Evolutionary conservation across 2,797 vertebrate species (phyloP), one percentile per base, ranked within the genome.

Genomic region (Notolabrus celidotus): DNA sequence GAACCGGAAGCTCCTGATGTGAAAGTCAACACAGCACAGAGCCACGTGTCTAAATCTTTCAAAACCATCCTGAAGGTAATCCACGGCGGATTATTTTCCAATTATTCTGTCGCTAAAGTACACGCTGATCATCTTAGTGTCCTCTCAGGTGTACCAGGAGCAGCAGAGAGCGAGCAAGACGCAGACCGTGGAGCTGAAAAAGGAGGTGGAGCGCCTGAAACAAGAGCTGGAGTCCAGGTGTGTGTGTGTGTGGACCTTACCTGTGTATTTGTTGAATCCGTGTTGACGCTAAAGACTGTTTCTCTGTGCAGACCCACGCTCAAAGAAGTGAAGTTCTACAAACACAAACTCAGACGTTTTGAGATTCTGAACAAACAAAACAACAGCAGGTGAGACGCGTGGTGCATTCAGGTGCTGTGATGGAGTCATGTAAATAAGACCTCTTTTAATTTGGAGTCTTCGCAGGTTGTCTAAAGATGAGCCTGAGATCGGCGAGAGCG

Each of bases 151-250:
- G 5, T 95, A 93, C 74, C 94, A 95, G 88, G 94, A 95, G 41
- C 94, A 96, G 77, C 93, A 96, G 19, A 75, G 29, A 63, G 93
- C 94, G 60, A 90, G 92, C 50, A 93, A 87, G 71, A 59, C 57
- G 73, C 94, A 92, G 75, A 94, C 92, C 0, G 92, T 95, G 46
- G 80, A 90, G 58, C 92, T 96, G 47, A 67, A 89, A 74, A 87
- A 58, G 76, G 95, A 96, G 80, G 95, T 95, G 19, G 72, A 83
- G 74, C 79, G 62, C 17, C 88, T 96, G 51, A 95, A 92, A 64
- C 91, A 92, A 83, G 95, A 95, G 64, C 67, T 96, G 85, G 94
- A 96, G 81, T 86, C 63, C 23, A 95, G 96, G 96, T 97, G 43
- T 16, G 75, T 60, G 20, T 9, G 1, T 31, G 29, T 31, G 29